Evolutionary conservation across 2,113 vertebrate species (phyloP), one percentile per base, ranked within the genome.

Genomic region (Taxidea taxus): DNA sequence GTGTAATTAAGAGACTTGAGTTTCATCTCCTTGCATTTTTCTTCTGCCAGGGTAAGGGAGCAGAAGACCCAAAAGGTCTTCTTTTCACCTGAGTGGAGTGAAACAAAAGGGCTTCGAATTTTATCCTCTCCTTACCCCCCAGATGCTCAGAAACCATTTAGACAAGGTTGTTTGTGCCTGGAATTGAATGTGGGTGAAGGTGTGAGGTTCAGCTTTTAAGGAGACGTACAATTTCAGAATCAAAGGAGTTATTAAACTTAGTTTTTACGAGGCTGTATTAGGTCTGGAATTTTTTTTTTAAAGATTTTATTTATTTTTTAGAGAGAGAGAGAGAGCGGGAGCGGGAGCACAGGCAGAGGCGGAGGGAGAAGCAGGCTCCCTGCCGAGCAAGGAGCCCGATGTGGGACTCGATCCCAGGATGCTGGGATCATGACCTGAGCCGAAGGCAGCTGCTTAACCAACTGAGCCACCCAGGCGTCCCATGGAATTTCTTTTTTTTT

Each of bases 91-190:
- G 29, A 37, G 18, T 34, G 13, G 44, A n/a, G 42, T 39, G 70
- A 47, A 70, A 20, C 16, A 1, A 3, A 47, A 49, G 20, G 15
- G 1, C 18, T 64, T 6, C 31, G 10, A 47, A n/a, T 14, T 68
- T 2, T 13, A 11, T 20, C 31, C 7, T 15, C 3, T 5, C 20
- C 0, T 5, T 4, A 3, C 27, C 16, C 16, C 34, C 2, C 5
- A 8, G 0, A 42, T 15, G 74, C 39, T 85, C 15, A 3, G 18
- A 58, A 49, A 4, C 75, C 44, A 9, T 68, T 66, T 81, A 58
- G 86, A 29, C 54, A 70, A 64, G n/a, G 16, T 64, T 90, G 15
- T 68, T 14, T 85, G 1, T 6, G 12, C 47, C 7, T 27, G 3
- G 60, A 72, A 60, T 0, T 85, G 64, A 82, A 21, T 27, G 16